Base-by-base conservation (phyloP, 2,113 vertebrate species). In the Bufo bufo region DNA sequence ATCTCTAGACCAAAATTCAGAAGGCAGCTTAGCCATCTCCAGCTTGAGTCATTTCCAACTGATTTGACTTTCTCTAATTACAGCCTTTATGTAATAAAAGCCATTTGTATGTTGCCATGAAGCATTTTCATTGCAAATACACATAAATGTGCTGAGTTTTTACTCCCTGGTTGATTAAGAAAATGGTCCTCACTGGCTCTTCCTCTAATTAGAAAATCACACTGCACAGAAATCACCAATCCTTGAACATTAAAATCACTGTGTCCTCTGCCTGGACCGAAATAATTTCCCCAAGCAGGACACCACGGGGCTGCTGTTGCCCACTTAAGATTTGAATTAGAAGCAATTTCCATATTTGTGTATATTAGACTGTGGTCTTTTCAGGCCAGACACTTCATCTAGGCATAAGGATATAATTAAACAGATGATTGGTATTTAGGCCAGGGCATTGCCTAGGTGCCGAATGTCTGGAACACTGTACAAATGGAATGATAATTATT, bases 1-100 rank as follows among this genome's bases (percentile, higher is more conserved):
- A 95, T 94, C 94, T 95, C 93, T 93, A 95, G 95, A 94, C 94
- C 95, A 96, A 95, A 94, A 95, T 95, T 95, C 94, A 94, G 94
- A 94, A 94, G 94, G 92, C 92, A 94, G 94, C 93, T 94, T 93
- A 94, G 93, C 89, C 92, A 92, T 90, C 91, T 94, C 94, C 89
- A 90, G 94, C 91, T 95, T 95, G 95, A 95, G 94, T 95, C 88
- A 50, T 94, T 96, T 96, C 95, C 95, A 95, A 96, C 94, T 94
- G 94, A 95, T 96, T 95, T 96, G 95, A 95, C 95, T 96, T 95
- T 94, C 93, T 96, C 95, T 96, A 96, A 96, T 96, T 96, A 95
- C 93, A 95, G 94, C 91, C 92, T 96, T 95, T 95, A 95, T 93
- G 91, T 91, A 94, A 93, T 93, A 95, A 95, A 95, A 95, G 93